Conservation (phyloP, 2,888 invertebrate species). For the Celastrina argiolus region DNA sequence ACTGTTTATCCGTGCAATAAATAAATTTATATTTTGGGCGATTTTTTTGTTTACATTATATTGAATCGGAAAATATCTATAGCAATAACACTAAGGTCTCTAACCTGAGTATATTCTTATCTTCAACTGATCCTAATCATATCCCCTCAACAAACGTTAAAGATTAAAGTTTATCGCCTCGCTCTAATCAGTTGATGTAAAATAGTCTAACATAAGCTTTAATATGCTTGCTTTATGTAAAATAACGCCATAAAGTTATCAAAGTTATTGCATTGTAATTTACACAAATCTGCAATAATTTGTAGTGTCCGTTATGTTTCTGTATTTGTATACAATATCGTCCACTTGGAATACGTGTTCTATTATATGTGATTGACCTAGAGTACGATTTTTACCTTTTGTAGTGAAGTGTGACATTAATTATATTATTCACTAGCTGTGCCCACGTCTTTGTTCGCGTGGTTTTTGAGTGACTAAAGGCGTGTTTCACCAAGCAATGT, state of each 20-base stretch:
- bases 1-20: no score
- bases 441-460: no score
- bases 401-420: no score
- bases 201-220: slow-evolving; percentile 10
- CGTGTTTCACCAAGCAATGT: no score
- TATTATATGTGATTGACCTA: neutral
- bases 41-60: no score
- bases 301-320: neutral
- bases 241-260: slow-evolving; percentile 14
- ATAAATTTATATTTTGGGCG: no score
- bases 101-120: slow-evolving; percentile 17
- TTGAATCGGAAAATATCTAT: no score
- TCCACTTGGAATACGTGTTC: neutral
- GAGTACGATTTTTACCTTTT: no score
- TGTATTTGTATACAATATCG: neutral
- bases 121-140: slow-evolving; percentile 17
- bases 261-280: slow-evolving; percentile 14
- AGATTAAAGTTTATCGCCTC: slow-evolving; percentile 20
- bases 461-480: no score
- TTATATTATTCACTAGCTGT: no score
- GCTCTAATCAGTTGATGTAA: slow-evolving; percentile 9
- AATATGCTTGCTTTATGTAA: slow-evolving; percentile 13
- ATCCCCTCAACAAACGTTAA: slow-evolving; percentile 17
- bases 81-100: neutral
- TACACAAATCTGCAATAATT: slow-evolving; percentile 20